Evolutionary conservation across 2,888 invertebrate genomes (phyloP).

Genomic region (Heteromyza rotundicornis): DNA sequence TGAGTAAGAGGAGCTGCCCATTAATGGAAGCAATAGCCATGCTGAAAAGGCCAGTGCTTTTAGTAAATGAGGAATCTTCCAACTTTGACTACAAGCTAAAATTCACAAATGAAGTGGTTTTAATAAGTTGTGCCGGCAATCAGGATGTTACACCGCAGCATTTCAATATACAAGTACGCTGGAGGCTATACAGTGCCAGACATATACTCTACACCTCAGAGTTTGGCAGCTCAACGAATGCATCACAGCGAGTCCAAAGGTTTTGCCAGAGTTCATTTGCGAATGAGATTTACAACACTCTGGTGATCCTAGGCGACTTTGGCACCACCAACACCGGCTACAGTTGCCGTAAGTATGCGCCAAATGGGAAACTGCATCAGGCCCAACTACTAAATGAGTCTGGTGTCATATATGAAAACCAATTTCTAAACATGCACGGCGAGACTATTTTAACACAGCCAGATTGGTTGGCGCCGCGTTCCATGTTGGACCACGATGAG

Average conservation of each 20-base stretch:
- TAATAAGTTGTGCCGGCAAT: neutral
- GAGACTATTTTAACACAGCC: slow-evolving; percentile 23
- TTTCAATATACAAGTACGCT: neutral
- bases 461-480: slow-evolving; percentile 35
- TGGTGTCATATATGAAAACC: slow-evolving; percentile 31
- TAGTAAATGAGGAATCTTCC: neutral
- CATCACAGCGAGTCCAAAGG: neutral
- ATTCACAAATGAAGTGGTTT: neutral
- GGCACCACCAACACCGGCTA: neutral
- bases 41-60: neutral
- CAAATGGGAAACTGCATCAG: neutral
- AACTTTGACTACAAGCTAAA: neutral
- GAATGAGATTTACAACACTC: neutral
- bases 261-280: neutral
- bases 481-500: slow-evolving; percentile 31
- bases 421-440: slow-evolving; percentile 37
- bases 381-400: too few relatives aligned
- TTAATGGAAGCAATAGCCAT: neutral
- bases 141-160: neutral
- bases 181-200: neutral
- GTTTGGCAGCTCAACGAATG: neutral
- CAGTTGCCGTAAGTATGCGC: neutral
- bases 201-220: neutral
- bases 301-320: neutral
- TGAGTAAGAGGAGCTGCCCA: neutral